Evolutionary conservation across 2,888 invertebrate species (phyloP), one percentile per base, ranked within the genome.

Genomic region (Ctena decussata): DNA sequence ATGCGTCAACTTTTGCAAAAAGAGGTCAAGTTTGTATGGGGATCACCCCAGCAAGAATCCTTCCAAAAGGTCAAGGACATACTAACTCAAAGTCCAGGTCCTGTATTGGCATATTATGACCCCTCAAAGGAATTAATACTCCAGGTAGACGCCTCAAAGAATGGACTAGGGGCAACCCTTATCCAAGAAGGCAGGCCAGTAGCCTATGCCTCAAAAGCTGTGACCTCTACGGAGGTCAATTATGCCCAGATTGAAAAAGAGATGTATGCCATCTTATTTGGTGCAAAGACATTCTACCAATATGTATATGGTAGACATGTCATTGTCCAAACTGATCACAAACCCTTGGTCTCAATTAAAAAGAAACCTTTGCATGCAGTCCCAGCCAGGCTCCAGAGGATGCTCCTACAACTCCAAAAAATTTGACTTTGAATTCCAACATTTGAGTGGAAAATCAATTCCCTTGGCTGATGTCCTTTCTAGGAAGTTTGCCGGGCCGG

Each of bases 161-260:
- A 77, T 75, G 92, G 90, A 1, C 70, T 92, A 1, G 91, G 92
- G 21, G 91, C 91, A n/a, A 80, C 41, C 0, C 60, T 92, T 0
- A 32, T 92, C 8, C 92, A 92, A 70, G 81, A 92, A 21, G 86
- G 77, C 3, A 80, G 57, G 49, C 91, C 89, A 0, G 81, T 92
- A 2, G 86, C 86, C 0, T 93, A 85, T 75, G 91, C 92, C n/a
- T 91, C 91, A 0, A 90, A 90, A 82, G 72, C 90, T 0, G 70
- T 91, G 1, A 89, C 89, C 0, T 73, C 78, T 32, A 80, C 88
- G 21, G 91, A 92, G 75, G 15, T 65, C 60, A 75, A 76, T 69
- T 81, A 76, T 76, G 81, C 75, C 6, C 65, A 81, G n/a, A 81
- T 81, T 32, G 69, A 74, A 27, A 81, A 81, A 81, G 69, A 81